These are phyloP conservation scores for Mnemiopsis leidyi DNA, from an alignment of 37 sponge, comb jelly and placozoan genomes.

Conservation along the genomic window DNA sequence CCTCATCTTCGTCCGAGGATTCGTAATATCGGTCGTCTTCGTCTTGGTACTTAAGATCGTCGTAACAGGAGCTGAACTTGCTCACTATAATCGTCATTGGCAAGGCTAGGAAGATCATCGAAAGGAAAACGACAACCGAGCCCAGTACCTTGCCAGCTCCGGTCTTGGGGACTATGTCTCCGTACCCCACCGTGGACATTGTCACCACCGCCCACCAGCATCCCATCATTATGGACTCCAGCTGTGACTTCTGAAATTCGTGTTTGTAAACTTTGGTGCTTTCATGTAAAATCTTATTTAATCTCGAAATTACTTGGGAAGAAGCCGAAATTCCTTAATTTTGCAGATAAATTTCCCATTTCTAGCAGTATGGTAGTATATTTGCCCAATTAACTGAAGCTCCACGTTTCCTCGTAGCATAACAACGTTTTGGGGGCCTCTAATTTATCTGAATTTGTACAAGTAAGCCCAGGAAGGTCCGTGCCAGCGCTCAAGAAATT, in stretches of 20 bases:
- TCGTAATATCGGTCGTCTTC: slow-evolving; percentile 18
- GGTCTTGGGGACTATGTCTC: slow-evolving; percentile 27
- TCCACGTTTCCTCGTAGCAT: not conserved
- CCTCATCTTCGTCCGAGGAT: slow-evolving; percentile 40
- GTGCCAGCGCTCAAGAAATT: not conserved
- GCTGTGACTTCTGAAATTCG: not conserved
- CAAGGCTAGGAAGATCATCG: slow-evolving; percentile 62
- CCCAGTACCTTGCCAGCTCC: slow-evolving; percentile 14
- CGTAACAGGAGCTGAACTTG: slow-evolving; percentile 58
- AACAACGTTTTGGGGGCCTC: not conserved
- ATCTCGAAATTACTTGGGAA: too few species aligned
- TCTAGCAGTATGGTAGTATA: too few species aligned
- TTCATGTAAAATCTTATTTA: too few species aligned
- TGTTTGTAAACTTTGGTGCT: too few species aligned
- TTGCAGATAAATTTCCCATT: not conserved
- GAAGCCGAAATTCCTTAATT: too few species aligned
- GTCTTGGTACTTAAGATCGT: slow-evolving; percentile 60
- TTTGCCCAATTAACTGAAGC: not conserved
- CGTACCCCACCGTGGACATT: slow-evolving; percentile 61
- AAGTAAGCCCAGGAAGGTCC: not conserved
- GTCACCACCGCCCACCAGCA: slow-evolving; percentile 65
- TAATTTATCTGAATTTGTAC: not conserved
- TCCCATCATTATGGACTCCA: slow-evolving; percentile 32
- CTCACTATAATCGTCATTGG: slow-evolving; percentile 64
- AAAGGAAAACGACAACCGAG: slow-evolving; percentile 46